phyloP scores from a whole-genome alignment of 2,113 vertebrate genomes.

The Vanacampus margaritifer region DNA sequence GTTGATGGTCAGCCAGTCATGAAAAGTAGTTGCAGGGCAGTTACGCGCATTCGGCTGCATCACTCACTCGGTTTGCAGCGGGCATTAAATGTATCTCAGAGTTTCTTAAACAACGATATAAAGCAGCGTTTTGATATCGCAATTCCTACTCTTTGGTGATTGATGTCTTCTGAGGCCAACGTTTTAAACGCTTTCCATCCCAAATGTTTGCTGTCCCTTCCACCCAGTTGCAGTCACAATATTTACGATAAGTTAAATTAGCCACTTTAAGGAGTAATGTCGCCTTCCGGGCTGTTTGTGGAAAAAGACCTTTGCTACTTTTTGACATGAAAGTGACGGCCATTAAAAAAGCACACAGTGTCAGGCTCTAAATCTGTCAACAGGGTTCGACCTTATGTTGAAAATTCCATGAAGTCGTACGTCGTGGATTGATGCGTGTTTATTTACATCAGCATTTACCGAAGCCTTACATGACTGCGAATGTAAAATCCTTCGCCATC shows the following conservation, averaged over 20 bases:
- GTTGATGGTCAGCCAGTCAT: no score
- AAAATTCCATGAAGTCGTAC: not conserved
- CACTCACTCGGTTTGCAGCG: no score
- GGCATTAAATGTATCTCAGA: no score
- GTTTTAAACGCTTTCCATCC: not conserved
- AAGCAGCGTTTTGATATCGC: no score
- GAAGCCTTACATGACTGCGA: not conserved
- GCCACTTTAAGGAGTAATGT: not conserved
- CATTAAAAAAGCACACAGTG: not conserved
- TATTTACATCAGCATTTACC: not conserved
- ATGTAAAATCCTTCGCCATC: not conserved
- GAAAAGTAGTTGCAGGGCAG: no score
- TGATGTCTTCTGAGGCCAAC: no score
- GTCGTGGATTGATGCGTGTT: not conserved
- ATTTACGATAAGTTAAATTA: not conserved
- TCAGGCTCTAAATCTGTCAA: conserved; percentile 5
- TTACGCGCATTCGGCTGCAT: no score
- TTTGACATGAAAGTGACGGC: not conserved
- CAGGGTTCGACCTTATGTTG: not conserved
- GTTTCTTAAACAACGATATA: no score
- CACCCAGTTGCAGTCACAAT: not conserved
- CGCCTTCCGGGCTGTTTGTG: not conserved
- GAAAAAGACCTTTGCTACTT: not conserved
- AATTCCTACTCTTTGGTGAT: no score
- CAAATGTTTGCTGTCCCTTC: not conserved